Evolutionary conservation across 2,888 invertebrate genomes (phyloP), one percentile per base, ranked within the genome.

Genomic region (Yponomeuta sedellus): DNA sequence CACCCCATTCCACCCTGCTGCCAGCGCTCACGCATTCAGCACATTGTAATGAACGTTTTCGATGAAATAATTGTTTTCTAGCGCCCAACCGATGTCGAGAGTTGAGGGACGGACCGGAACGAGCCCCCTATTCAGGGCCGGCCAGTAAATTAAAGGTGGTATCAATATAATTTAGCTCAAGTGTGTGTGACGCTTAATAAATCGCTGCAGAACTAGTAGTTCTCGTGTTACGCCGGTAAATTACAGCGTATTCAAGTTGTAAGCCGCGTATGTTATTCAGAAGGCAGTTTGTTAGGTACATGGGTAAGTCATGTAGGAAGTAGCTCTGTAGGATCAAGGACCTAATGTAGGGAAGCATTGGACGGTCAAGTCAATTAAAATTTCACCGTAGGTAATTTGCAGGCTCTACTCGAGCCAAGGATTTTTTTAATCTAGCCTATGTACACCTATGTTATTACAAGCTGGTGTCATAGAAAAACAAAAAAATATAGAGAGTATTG

Each of bases 111-210:
- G 2, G 63, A 44, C n/a, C 63, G 44, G 20, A 58, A 65, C 63
- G 19, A 40, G 59, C 39, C 28, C 10, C 57, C 61, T 44, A 66
- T 66, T 61, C 66, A 64, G 28, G 19, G 62, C 40, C 40, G 71
- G 73, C 70, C 73, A 72, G 76, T 80, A 78, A 78, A 77, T 81
- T 66, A 67, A 39, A 67, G 65, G 63, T 63, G 65, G 61, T 61
- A 63, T 67, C 67, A 63, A 80, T 82, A 80, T 82, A 82, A 82
- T 82, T 79, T 74, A 76, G 76, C 73, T 80, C 81, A 82, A 78
- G 80, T 82, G 81, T 82, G 81, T 82, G 80, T 82, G 82, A 77
- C 78, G 80, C 75, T 71, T 73, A 71, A 78, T 81, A 81, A 82
- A 81, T 81, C 77, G 77, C 76, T 71, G 20, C 8, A 44, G 39